Evolutionary conservation across 53 echinoderm and acorn worm species (phyloP).

Genomic region (Antedon mediterranea): DNA sequence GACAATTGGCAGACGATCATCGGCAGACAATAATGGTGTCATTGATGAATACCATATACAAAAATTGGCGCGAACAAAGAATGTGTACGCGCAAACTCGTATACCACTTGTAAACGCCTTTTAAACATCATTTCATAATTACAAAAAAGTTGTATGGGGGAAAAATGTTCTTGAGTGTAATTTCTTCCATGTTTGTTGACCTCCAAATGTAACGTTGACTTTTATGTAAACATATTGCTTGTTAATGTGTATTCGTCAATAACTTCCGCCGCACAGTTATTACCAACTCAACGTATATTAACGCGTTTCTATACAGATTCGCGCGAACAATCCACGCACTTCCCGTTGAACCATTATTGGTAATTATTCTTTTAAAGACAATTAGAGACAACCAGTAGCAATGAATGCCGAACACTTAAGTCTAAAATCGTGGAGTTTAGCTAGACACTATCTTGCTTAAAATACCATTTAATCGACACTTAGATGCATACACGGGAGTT

Average conservation of each 20-base stretch:
- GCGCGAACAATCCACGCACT: neutral
- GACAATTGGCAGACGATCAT: too few species aligned
- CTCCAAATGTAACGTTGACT: neutral
- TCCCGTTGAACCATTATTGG: neutral
- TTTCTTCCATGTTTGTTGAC: too few species aligned
- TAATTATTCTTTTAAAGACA: neutral
- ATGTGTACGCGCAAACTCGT: too few species aligned
- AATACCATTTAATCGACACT: neutral
- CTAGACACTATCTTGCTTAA: neutral
- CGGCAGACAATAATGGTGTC: too few species aligned
- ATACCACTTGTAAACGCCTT: too few species aligned
- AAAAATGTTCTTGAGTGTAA: too few species aligned
- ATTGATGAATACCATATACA: too few species aligned
- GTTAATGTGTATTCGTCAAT: neutral
- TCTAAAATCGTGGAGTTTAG: neutral
- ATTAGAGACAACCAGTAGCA: neutral
- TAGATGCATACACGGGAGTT: neutral
- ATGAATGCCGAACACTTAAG: neutral
- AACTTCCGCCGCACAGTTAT: neutral
- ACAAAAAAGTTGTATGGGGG: too few species aligned
- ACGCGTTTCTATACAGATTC: neutral
- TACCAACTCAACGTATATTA: neutral
- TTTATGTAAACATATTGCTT: neutral
- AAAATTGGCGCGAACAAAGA: too few species aligned
- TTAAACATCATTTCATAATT: too few species aligned